Base-by-base conservation (phyloP, 1,140 invertebrate species). In the Drosophila santomea region DNA sequence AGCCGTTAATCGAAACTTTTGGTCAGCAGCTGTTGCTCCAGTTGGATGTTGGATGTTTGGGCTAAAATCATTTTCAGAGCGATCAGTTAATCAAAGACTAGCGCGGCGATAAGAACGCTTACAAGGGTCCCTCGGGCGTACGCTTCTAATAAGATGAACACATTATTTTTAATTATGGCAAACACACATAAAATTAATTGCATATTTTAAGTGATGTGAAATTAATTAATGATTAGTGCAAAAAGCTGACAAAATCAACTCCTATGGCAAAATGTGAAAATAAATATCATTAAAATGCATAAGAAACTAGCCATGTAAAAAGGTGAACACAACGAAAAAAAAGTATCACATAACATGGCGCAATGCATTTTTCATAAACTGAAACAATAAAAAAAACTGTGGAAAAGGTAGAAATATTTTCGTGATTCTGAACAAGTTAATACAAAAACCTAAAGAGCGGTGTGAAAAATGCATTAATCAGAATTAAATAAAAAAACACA, bases 201-300 rank as follows among this genome's bases (percentile, higher is more conserved):
- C 76, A 86, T 86, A 75, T 79, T 85, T 82, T 52, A 74, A 80
- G 68, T 80, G 72, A 71, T 82, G 75, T 80, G 78, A 86, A 86
- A 90, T 86, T 86, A 89, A 89, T 84, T 89, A 89, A 89, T 89
- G 84, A 89, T 89, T 89, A 89, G 80, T 80, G 78, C 77, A 89
- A 74, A 80, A 80, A 67, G 61, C 78, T 25, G 62, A 58, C 68
- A 74, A 68, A 71, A 78, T 56, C 77, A 73, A 67, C 48, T 64
- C 39, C 57, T 38, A 36, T 62, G 56, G 60, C 51, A 71, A 67
- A 68, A 88, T 80, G 69, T 89, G 66, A 89, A 84, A 89, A 80
- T 71, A 80, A 84, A 88, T 83, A 89, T 89, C 76, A 89, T 86
- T 82, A 86, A 88, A 84, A 89, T 71, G 72, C 73, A 89, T 73